Evolutionary conservation across 2,888 invertebrate species (phyloP).

Genomic region (Pheosia tremula): DNA sequence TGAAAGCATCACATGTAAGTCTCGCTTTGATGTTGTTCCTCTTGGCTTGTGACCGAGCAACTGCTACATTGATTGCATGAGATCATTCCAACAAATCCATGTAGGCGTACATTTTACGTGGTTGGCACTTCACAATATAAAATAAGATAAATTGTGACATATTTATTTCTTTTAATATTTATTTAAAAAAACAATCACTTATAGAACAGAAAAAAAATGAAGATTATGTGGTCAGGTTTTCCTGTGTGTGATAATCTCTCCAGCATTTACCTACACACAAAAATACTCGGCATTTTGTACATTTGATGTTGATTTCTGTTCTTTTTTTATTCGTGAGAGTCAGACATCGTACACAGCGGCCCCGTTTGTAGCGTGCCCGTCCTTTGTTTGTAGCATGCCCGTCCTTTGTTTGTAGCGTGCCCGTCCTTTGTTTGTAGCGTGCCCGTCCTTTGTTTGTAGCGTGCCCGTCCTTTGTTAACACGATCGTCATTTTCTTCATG

Average conservation of each 20-base stretch:
- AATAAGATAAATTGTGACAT: background rate
- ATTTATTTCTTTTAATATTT: slow-evolving; percentile 5
- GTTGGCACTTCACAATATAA: too few species aligned
- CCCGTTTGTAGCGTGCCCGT: slow-evolving; percentile 14
- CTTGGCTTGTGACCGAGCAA: too few species aligned
- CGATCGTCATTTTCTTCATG: slow-evolving; percentile 14
- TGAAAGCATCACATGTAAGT: too few species aligned
- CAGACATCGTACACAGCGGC: slow-evolving; percentile 16
- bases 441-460: slow-evolving; percentile 16
- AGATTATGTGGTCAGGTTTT: slow-evolving; percentile 7
- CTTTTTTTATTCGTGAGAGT: slow-evolving; percentile 10
- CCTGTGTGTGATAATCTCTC: slow-evolving; percentile 15
- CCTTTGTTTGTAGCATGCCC: slow-evolving; percentile 11
- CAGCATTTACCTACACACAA: slow-evolving; percentile 17
- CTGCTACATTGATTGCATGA: too few species aligned
- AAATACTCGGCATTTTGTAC: slow-evolving; percentile 14
- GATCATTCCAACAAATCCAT: too few species aligned
- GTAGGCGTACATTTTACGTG: too few species aligned
- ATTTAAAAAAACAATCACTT: slow-evolving; percentile 8
- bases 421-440: slow-evolving; percentile 17
- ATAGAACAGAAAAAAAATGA: slow-evolving; percentile 7
- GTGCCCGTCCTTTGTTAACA: slow-evolving; percentile 5
- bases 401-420: slow-evolving; percentile 15
- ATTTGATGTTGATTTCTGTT: slow-evolving; percentile 8
- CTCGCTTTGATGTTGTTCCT: too few species aligned